Conservation (phyloP, 2,888 invertebrate species). For the Chymomyza fuscimana region DNA sequence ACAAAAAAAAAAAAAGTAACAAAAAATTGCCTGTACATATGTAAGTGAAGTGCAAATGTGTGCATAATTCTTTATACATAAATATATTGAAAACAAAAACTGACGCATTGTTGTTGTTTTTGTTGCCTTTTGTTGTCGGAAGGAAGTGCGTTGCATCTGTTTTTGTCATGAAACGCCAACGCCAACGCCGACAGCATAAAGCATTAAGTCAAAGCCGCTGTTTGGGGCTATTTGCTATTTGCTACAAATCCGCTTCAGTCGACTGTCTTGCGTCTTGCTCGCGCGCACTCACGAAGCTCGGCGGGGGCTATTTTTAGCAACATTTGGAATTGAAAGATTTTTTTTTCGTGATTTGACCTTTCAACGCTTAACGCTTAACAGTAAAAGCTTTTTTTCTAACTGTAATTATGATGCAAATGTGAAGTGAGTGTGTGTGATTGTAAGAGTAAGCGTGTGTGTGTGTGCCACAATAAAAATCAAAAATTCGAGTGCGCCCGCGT, state of each 20-base stretch:
- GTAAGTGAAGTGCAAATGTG: constrained; percentile 17
- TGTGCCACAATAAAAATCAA: constrained; percentile 9
- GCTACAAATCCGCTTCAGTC: constrained; percentile 21
- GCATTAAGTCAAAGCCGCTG: constrained; percentile 48
- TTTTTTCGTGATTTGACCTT: constrained; percentile 60
- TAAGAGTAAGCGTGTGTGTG: constrained; percentile 21
- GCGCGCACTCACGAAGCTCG: constrained; percentile 30
- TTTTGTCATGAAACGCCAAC: neutral
- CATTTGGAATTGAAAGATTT: constrained; percentile 59
- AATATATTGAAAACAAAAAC: constrained; percentile 57
- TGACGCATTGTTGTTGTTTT: constrained; percentile 46
- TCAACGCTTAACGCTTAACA: constrained; percentile 29
- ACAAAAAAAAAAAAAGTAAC: constrained; percentile 35
- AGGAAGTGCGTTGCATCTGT: neutral
- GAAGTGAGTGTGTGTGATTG: constrained; percentile 19
- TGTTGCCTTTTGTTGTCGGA: neutral
- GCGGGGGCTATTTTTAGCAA: constrained; percentile 61
- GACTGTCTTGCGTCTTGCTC: constrained; percentile 40
- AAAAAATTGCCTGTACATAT: constrained; percentile 24
- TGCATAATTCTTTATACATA: constrained; percentile 38
- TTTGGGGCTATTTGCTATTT: constrained; percentile 21
- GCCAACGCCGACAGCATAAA: constrained; percentile 3
- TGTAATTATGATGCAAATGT: constrained; percentile 49
- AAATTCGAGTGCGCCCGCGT: constrained; percentile 22
- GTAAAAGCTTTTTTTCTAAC: constrained; percentile 55